Evolutionary conservation across 2,113 vertebrate species (phyloP), one percentile per base, ranked within the genome.

Genomic region (Salvelinus sp.): DNA sequence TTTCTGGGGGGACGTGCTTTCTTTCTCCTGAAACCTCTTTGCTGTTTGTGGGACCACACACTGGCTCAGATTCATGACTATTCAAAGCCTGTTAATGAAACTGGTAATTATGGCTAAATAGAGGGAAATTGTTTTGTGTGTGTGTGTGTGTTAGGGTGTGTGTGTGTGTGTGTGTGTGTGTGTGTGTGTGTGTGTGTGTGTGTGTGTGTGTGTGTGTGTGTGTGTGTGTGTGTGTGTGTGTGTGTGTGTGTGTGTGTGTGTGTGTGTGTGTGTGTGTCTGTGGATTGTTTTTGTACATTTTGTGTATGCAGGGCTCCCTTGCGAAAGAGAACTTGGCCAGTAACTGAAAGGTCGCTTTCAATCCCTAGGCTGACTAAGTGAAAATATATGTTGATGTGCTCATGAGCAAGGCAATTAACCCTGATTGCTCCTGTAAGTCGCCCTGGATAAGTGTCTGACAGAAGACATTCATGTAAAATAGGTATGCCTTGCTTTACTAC

Each of bases 11-110:
- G 18, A 27, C 33, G 12, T 18, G 14, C 50, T 3, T n/a, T n/a
- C 38, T 69, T 75, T 73, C 18, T 75, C 50, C 66, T 65, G 0
- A 48, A 82, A 78, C 68, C 18, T 64, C 66, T 73, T 82, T 60
- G 48, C 68, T 33, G 28, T n/a, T 54, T 54, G 16, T 54, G 50
- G 16, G 50, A 20, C 6, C 25, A 60, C 27, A 33, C 54, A 62
- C 25, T 28, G 18, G 30, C 2, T 68, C 66, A 38, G 44, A 68
- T 74, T 67, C 72, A 77, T 68, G 70, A 75, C 68, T 70, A 67
- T 78, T 79, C 68, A 70, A 72, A 73, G 62, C 72, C 54, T 72
- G 30, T 33, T 58, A 70, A 79, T 73, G 33, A 76, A 60, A 70
- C 58, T 69, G 64, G 30, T 38, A 70, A 74, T 76, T 76, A 74